These are phyloP conservation scores for Proterorhinus semilunaris DNA, from an alignment of 2,113 vertebrate genomes.

Conservation along the genomic window DNA sequence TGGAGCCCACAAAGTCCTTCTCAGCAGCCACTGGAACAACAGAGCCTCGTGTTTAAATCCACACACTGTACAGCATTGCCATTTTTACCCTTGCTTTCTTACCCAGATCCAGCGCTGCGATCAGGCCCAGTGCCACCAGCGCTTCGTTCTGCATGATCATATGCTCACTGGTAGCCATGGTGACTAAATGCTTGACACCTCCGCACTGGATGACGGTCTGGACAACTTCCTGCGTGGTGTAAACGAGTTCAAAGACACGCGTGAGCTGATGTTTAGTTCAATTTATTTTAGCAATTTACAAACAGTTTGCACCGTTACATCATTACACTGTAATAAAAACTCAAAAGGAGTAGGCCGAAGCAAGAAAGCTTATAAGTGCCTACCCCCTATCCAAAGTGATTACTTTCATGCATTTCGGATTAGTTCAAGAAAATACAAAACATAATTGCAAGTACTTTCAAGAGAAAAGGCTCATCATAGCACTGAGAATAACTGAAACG, in stretches of 20 bases:
- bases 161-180: constrained; percentile 97
- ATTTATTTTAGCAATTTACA: too few species aligned
- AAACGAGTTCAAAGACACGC: not conserved
- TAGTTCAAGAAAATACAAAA: too few species aligned
- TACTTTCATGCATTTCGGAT: too few species aligned
- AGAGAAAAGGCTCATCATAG: too few species aligned
- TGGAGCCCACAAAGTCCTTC: constrained; percentile 89
- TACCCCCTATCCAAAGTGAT: too few species aligned
- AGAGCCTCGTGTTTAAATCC: not conserved
- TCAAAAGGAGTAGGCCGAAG: too few species aligned
- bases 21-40: constrained; percentile 83
- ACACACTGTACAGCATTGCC: not conserved
- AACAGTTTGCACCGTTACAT: too few species aligned
- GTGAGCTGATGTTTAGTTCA: not conserved
- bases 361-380: too few species aligned
- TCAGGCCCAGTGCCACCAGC: constrained; percentile 94
- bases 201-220: constrained; percentile 89
- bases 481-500: too few species aligned
- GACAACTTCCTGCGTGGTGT: constrained; percentile 86
- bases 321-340: too few species aligned
- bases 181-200: constrained; percentile 93
- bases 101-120: constrained; percentile 93
- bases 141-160: constrained; percentile 99
- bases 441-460: too few species aligned
- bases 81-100: constrained; percentile 38